These are phyloP conservation scores for Pseudopleuronectes americanus DNA, from an alignment of 2,797 vertebrate genomes.

Conservation along the genomic window DNA sequence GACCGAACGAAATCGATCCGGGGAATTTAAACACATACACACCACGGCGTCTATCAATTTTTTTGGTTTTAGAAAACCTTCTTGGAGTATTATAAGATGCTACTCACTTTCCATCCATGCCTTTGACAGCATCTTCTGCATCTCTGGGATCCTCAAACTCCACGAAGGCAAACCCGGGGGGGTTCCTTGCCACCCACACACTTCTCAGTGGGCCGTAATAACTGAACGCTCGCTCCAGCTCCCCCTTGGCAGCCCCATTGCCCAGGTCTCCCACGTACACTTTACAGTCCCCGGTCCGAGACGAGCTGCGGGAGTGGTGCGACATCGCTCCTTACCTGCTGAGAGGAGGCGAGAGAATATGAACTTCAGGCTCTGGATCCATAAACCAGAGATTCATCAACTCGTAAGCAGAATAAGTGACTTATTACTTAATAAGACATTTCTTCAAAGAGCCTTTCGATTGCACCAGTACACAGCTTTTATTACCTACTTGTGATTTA, in stretches of 20 bases:
- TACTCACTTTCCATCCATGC: slow-evolving; percentile 85
- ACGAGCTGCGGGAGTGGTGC: slow-evolving; percentile 81
- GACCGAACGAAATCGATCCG: too few relatives aligned
- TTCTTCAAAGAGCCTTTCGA: too few relatives aligned
- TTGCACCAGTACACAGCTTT: too few relatives aligned
- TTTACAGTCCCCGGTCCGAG: slow-evolving; percentile 81
- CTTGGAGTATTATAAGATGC: too few relatives aligned
- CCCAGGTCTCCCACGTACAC: slow-evolving; percentile 85
- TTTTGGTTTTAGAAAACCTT: background rate
- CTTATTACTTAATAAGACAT: too few relatives aligned
- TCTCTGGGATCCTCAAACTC: slow-evolving; percentile 85
- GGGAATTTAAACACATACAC: background rate
- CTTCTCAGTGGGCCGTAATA: slow-evolving; percentile 84
- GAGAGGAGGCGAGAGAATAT: background rate
- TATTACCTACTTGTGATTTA: too few relatives aligned
- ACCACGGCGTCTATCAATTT: background rate
- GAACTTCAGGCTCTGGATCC: background rate
- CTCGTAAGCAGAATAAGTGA: too few relatives aligned
- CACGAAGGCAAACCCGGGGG: slow-evolving; percentile 85
- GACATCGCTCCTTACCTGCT: slow-evolving; percentile 70
- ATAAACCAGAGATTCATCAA: too few relatives aligned
- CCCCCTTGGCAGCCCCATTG: slow-evolving; percentile 83
- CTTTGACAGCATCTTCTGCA: slow-evolving; percentile 84
- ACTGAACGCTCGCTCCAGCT: slow-evolving; percentile 83
- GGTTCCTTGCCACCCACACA: slow-evolving; percentile 86